Evolutionary conservation across 2,113 vertebrate genomes (phyloP).

Genomic region (Semnornis frantzii): DNA sequence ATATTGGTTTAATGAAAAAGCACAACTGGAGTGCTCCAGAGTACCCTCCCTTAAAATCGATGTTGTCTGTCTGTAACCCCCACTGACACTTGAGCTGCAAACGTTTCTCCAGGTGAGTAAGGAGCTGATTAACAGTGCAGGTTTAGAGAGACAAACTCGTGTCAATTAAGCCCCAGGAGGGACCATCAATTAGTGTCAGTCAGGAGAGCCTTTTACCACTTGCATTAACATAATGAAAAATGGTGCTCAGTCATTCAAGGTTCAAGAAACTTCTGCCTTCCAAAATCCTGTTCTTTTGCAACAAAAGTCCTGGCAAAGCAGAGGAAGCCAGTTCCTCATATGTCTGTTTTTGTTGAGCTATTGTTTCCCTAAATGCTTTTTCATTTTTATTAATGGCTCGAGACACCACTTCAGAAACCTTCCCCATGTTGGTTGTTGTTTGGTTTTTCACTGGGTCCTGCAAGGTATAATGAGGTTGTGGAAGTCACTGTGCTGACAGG

Average conservation of each 20-base stretch:
- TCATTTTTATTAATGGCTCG: not conserved
- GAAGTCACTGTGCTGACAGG: not conserved
- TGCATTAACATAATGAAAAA: constrained; percentile 54
- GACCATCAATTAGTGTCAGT: constrained; percentile 68
- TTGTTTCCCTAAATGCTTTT: not conserved
- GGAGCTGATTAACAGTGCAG: constrained; percentile 33
- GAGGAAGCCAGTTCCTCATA: not conserved
- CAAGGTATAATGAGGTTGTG: not conserved
- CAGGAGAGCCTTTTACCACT: constrained; percentile 36
- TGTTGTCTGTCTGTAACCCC: constrained; percentile 25
- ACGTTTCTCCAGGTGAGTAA: constrained; percentile 3
- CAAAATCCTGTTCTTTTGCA: not conserved
- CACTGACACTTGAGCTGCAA: constrained; percentile 6
- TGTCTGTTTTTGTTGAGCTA: not conserved
- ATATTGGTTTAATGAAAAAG: not conserved
- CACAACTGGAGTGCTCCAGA: not conserved
- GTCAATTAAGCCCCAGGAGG: constrained; percentile 63
- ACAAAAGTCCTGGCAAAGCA: not conserved
- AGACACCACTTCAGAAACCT: not conserved
- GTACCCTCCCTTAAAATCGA: not conserved
- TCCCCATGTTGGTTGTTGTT: not conserved
- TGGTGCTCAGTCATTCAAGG: not conserved
- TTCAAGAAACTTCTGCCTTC: not conserved
- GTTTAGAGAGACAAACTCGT: constrained; percentile 49
- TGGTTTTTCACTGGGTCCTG: not conserved